Conservation (phyloP, 2,888 invertebrate genomes). For the Diachrysia chrysitis region DNA sequence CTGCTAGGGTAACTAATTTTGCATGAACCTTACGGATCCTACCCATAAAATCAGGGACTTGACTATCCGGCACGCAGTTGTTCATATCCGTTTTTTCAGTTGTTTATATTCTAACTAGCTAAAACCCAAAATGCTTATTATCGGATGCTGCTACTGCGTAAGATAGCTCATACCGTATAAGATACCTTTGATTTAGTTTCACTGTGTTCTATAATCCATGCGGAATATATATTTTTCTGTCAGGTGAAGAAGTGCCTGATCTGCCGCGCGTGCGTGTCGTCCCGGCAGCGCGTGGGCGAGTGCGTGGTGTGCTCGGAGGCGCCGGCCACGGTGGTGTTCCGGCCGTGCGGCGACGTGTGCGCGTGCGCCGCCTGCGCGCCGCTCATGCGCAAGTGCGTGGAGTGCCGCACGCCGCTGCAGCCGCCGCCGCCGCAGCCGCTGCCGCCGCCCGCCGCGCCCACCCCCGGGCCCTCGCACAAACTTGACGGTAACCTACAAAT, state of each 20-base stretch:
- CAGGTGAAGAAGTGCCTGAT: slow-evolving; percentile 98
- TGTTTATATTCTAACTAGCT: too few relatives aligned
- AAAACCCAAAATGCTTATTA: too few relatives aligned
- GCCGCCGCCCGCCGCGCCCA: slow-evolving; percentile 32
- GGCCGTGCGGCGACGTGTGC: slow-evolving; percentile 98
- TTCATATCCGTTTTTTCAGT: too few relatives aligned
- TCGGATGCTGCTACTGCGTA: too few relatives aligned
- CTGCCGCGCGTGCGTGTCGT: slow-evolving; percentile 95
- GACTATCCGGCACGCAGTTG: too few relatives aligned
- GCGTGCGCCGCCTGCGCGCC: slow-evolving; percentile 95
- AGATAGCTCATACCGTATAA: too few relatives aligned
- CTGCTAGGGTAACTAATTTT: slow-evolving; percentile 84
- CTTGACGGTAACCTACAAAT: slow-evolving; percentile 63
- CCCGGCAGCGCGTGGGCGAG: slow-evolving; percentile 94
- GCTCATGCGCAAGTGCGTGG: slow-evolving; percentile 99
- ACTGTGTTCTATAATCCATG: too few relatives aligned
- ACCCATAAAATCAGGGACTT: too few relatives aligned
- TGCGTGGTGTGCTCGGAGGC: slow-evolving; percentile 98
- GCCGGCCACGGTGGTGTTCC: slow-evolving; percentile 97
- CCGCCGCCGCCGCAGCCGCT: slow-evolving; percentile 55
- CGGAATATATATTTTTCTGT: too few relatives aligned
- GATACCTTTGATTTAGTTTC: too few relatives aligned
- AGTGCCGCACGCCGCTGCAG: slow-evolving; percentile 95
- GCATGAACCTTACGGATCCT: too few relatives aligned
- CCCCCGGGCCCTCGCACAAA: slow-evolving; percentile 43